Evolutionary conservation across 92 coral and sea anemone species (phyloP).

Genomic region (Parazoanthus swiftii): DNA sequence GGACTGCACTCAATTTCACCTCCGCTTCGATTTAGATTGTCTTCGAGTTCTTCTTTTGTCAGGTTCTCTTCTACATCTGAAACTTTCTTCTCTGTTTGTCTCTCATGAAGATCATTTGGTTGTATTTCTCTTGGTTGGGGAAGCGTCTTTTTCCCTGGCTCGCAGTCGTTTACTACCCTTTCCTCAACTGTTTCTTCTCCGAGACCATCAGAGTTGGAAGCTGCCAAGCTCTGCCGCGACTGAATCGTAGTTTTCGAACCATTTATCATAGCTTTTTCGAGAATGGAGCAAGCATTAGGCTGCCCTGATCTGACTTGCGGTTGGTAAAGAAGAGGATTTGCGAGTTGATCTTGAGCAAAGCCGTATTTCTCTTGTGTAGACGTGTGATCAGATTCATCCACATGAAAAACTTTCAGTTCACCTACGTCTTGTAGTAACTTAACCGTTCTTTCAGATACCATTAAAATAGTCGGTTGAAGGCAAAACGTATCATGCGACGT

Average conservation of each 20-base stretch:
- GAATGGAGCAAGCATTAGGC: not conserved
- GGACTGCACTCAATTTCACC: not conserved
- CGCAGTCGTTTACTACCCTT: not conserved
- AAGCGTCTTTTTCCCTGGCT: not conserved
- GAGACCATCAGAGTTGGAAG: not conserved
- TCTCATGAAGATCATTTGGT: not conserved
- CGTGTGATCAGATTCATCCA: conserved; percentile 79
- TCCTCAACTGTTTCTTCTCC: not conserved
- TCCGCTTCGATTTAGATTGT: not conserved
- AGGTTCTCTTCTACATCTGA: not conserved
- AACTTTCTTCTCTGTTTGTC: not conserved
- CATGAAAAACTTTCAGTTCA: conserved; percentile 76
- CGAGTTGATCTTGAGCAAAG: conserved; percentile 70
- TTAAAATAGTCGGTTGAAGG: conserved; percentile 89
- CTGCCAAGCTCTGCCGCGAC: not conserved
- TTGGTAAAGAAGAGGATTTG: conserved; percentile 74
- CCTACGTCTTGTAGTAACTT: conserved; percentile 91
- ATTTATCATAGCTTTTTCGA: not conserved
- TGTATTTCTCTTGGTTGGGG: not conserved
- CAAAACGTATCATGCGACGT: conserved; percentile 65
- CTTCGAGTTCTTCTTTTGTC: not conserved
- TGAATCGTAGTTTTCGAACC: not conserved
- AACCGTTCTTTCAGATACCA: conserved; percentile 91
- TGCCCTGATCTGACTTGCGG: conserved; percentile 48
- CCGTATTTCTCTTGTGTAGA: conserved; percentile 63